Percentiles rank a stretch among this genome's conserved stretches.
Conservation (phyloP, 2,113 vertebrate species). For the Acrocephalus arundinaceus region DNA sequence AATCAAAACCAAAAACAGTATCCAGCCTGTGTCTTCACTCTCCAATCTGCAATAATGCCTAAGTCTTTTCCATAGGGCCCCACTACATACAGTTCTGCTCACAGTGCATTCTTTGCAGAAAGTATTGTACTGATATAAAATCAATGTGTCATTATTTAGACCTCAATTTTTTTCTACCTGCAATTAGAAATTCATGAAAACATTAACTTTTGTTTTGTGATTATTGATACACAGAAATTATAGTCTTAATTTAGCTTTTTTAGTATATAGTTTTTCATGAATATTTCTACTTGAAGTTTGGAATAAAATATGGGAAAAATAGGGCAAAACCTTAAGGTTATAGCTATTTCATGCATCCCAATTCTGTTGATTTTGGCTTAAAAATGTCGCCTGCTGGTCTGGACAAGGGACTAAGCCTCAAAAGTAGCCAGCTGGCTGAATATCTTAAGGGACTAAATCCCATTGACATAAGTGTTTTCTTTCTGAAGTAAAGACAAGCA, state of each 20-base stretch:
- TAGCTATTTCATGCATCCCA: neutral
- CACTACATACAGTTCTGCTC: neutral
- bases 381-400: neutral
- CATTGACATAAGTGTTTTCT: neutral
- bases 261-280: neutral
- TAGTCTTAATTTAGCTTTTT: neutral
- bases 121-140: neutral
- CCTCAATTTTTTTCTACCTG: neutral
- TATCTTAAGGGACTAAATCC: neutral
- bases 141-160: neutral
- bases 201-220: neutral
- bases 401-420: neutral
- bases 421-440: neutral
- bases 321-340: neutral
- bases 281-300: neutral
- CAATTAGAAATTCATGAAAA: neutral
- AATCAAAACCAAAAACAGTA: neutral
- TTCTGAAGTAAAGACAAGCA: neutral
- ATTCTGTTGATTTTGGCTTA: slow-evolving; percentile 1
- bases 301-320: neutral
- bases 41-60: neutral
- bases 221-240: neutral
- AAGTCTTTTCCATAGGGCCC: neutral
- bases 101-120: neutral
- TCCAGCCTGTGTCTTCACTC: neutral